Base-by-base conservation (phyloP, 2,113 vertebrate species). In the Hylia prasina region DNA sequence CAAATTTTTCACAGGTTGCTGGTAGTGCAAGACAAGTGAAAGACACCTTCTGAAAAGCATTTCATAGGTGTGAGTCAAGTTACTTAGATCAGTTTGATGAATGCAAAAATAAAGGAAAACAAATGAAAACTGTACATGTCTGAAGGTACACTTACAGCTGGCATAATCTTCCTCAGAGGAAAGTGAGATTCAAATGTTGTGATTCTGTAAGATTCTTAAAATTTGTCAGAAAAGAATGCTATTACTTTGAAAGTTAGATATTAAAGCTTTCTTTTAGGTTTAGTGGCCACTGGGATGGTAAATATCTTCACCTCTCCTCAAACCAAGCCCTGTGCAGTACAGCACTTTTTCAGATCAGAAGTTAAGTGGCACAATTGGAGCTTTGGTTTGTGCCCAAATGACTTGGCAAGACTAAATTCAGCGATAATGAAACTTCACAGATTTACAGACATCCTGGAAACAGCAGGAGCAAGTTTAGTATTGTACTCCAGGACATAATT, bases 401-500 rank as follows among this genome's bases (percentile, higher is more conserved):
- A 73, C 33, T 77, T 79, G 45, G 66, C 53, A 82, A 61, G 51
- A 82, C 24, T 45, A 92, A 91, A 87, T 64, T 79, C 89, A 92
- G 72, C 45, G 42, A 78, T 95, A 97, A 94, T 28, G 76, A 94
- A 92, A 88, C 77, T 91, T 96, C 66, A 94, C 51, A 94, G 79
- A 72, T 89, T 96, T 79, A 69, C 58, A 81, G 90, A 70, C 45
- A 71, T 80, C 27, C 58, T 84, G 75, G 89, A 86, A 96, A 94
- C 63, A 92, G 84, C 30, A 84, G 64, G 90, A 94, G 69, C 28
- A 47, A 85, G 65, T 80, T 97, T 70, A 77, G 24, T 87, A 69
- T 33, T 82, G n/a, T 21, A 77, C 42, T 77, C 44, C 40, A 82
- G 78, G 69, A 79, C 31, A 79, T 68, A 87, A 91, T 84, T 68